phyloP scores from a whole-genome alignment of 2,113 vertebrate species.

The Elgaria multicarinata region DNA sequence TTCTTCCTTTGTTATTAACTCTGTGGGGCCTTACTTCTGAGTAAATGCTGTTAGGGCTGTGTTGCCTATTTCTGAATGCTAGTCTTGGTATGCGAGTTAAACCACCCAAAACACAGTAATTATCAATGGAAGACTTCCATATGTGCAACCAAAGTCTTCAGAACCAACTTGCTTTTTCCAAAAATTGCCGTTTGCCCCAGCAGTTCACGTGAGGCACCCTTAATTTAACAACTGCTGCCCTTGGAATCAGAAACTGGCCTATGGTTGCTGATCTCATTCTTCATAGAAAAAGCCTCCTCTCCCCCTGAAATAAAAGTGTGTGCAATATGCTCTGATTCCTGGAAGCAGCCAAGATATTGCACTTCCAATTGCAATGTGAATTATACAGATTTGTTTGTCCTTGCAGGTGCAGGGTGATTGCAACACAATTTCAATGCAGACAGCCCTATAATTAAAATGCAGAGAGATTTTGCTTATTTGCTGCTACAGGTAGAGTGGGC shows the following conservation, averaged over 20 bases:
- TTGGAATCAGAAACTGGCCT: slow-evolving; percentile 45
- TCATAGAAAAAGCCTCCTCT: slow-evolving; percentile 48
- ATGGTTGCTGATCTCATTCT: slow-evolving; percentile 30
- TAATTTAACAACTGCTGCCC: neutral
- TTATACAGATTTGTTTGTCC: slow-evolving; percentile 61
- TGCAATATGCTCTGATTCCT: slow-evolving; percentile 56
- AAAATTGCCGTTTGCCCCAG: neutral
- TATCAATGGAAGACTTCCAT: neutral
- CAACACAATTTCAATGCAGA: slow-evolving; percentile 56
- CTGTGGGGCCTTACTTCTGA: neutral
- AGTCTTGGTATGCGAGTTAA: neutral
- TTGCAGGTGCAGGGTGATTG: slow-evolving; percentile 56
- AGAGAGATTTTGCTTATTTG: slow-evolving; percentile 66
- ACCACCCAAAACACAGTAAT: neutral
- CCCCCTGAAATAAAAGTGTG: slow-evolving; percentile 53
- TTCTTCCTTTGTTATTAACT: neutral
- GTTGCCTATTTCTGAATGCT: neutral
- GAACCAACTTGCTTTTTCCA: slow-evolving; percentile 41
- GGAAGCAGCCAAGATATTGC: slow-evolving; percentile 60
- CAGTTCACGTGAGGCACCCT: slow-evolving; percentile 1
- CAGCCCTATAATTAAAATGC: slow-evolving; percentile 54
- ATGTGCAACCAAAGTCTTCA: neutral
- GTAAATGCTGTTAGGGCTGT: neutral
- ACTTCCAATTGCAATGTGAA: slow-evolving; percentile 61
- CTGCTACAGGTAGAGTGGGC: slow-evolving; percentile 58